phyloP scores from a whole-genome alignment of 1,140 invertebrate species.

The Gonioctena quinquepunctata region DNA sequence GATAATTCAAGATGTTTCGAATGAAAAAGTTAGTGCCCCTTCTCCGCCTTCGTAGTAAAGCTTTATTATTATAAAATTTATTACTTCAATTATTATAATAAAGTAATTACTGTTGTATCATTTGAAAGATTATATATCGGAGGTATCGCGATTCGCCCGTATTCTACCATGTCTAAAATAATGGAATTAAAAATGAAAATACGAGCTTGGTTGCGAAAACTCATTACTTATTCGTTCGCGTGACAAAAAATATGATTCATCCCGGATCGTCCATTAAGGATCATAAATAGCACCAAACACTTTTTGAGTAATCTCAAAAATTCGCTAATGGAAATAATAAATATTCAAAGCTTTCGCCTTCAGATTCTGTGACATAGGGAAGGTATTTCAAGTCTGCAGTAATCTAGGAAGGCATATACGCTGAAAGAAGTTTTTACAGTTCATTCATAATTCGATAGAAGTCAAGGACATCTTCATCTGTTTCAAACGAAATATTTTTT shows the following conservation, averaged over 20 bases:
- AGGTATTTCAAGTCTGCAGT: background rate
- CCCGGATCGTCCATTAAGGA: background rate
- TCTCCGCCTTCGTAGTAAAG: no score
- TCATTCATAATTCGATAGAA: background rate
- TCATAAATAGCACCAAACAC: background rate
- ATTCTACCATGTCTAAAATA: no score
- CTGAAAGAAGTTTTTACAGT: background rate
- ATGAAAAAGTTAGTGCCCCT: no score
- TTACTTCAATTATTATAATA: no score
- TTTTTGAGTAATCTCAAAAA: background rate
- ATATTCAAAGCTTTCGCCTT: background rate
- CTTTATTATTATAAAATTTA: no score
- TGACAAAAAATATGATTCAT: background rate
- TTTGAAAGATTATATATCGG: no score
- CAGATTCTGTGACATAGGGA: background rate
- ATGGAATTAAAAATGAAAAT: no score
- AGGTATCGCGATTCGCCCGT: no score
- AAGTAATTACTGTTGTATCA: no score
- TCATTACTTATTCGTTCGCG: background rate
- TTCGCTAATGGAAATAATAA: background rate
- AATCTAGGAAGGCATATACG: background rate
- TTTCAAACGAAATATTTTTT: background rate
- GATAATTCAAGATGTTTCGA: no score
- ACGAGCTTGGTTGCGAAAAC: background rate
- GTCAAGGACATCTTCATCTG: background rate